Evolutionary conservation across 2,113 vertebrate species (phyloP).

Genomic region (Arvicanthis niloticus): DNA sequence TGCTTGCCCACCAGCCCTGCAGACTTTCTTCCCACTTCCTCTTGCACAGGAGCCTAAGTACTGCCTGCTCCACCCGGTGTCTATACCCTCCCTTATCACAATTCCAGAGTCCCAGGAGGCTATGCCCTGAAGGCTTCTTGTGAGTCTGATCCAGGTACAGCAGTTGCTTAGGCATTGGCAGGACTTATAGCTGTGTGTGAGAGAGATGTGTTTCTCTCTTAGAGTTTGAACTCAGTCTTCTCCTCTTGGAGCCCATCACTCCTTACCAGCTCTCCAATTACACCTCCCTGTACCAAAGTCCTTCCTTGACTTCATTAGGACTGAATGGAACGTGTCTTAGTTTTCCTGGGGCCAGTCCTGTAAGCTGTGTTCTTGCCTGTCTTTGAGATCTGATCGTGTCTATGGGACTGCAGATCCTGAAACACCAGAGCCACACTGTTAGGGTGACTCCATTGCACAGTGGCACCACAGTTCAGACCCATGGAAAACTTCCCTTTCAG

Average conservation of each 20-base stretch:
- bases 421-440: neutral
- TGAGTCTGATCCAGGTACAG: neutral
- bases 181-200: neutral
- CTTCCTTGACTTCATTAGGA: neutral
- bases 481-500: neutral
- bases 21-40: neutral
- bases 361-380: neutral
- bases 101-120: neutral
- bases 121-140: neutral
- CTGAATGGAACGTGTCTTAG: neutral
- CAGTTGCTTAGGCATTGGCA: neutral
- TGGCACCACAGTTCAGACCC: neutral
- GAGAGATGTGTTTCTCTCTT: neutral
- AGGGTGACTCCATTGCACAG: neutral
- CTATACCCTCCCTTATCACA: neutral
- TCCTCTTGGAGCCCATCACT: neutral
- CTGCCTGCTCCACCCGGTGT: rapidly evolving
- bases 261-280: neutral
- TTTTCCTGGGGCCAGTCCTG: neutral
- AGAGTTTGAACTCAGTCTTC: neutral
- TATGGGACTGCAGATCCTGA: neutral
- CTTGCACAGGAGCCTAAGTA: neutral
- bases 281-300: neutral
- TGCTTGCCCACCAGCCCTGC: rapidly evolving
- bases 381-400: neutral